These are phyloP conservation scores for Dallia pectoralis DNA, from an alignment of 2,797 vertebrate genomes.

Conservation along the genomic window DNA sequence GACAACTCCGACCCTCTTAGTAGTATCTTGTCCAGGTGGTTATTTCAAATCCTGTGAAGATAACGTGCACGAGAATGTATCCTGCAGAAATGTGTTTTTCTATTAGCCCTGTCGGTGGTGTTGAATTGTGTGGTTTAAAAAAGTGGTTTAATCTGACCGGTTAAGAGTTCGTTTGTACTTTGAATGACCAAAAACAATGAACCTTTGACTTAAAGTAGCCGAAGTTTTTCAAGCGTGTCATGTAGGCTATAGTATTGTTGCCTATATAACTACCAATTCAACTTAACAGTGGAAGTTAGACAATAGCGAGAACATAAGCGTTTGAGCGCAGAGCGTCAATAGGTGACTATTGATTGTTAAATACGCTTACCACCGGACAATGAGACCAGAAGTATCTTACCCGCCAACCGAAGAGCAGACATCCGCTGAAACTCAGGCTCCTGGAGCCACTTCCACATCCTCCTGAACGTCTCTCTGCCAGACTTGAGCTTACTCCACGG, in stretches of 20 bases:
- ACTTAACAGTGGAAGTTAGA: neutral
- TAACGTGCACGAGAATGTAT: neutral
- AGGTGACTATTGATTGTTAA: neutral
- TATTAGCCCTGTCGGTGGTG: constrained; percentile 47
- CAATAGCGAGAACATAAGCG: neutral
- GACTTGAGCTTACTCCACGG: constrained; percentile 99
- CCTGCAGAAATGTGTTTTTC: neutral
- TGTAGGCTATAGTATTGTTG: neutral
- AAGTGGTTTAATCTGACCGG: neutral
- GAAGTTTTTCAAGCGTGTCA: neutral
- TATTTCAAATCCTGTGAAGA: neutral
- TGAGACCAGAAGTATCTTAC: constrained; percentile 68
- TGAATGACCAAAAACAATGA: neutral
- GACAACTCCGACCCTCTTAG: neutral
- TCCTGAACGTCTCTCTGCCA: constrained; percentile 94
- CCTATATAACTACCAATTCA: neutral
- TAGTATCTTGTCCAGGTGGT: neutral
- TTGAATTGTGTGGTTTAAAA: constrained; percentile 46
- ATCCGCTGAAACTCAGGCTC: constrained; percentile 97
- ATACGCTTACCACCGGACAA: neutral
- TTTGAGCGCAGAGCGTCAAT: neutral
- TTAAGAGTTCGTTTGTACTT: neutral
- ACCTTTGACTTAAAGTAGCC: neutral
- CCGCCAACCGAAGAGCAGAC: constrained; percentile 93
- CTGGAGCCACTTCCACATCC: constrained; percentile 99